These are phyloP conservation scores for Sebastes fasciatus DNA, from an alignment of 2,113 vertebrate species.

Conservation along the genomic window DNA sequence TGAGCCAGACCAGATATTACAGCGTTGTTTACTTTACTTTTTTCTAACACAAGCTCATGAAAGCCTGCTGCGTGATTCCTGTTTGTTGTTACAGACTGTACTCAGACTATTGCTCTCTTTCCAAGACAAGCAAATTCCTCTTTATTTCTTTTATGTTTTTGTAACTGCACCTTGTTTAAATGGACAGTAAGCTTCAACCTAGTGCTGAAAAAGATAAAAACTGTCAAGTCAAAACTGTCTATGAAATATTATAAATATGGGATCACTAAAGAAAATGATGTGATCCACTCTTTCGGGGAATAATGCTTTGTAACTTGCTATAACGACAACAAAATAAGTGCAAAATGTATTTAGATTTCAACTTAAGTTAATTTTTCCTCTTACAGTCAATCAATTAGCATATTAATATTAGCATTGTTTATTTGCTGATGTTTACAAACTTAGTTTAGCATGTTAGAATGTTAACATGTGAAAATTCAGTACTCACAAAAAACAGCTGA, in stretches of 20 bases:
- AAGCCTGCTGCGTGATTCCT: conserved; percentile 1
- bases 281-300: not conserved
- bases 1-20: not conserved
- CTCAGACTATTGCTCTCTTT: not conserved
- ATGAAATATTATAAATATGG: not conserved
- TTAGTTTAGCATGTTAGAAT: no score
- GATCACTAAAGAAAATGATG: not conserved
- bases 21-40: conserved; percentile 8
- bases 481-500: no score
- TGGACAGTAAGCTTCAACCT: not conserved
- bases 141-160: no score
- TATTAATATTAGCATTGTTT: not conserved
- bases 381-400: not conserved
- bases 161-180: not conserved
- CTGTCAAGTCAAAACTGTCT: no score
- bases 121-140: no score
- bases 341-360: no score
- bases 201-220: not conserved
- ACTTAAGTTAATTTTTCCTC: no score
- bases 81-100: not conserved
- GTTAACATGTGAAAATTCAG: no score
- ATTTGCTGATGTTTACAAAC: not conserved
- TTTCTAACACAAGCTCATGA: not conserved
- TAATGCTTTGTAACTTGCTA: not conserved
- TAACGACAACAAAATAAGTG: no score